Conservation (phyloP, 2,888 invertebrate species). For the Rhaphigaster nebulosa region DNA sequence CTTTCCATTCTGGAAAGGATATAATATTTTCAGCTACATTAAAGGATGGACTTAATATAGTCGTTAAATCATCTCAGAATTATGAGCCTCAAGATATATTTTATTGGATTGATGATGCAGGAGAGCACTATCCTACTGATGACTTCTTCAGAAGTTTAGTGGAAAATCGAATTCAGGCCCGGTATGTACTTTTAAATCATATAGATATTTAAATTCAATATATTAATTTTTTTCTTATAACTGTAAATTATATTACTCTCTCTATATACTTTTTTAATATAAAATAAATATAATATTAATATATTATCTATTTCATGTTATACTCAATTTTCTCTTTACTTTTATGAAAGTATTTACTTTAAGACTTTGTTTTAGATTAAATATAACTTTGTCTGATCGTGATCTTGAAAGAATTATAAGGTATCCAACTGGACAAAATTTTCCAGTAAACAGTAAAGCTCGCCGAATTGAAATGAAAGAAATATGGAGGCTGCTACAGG, state of each 20-base stretch:
- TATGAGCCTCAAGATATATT: slow-evolving; percentile 62
- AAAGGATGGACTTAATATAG: slow-evolving; percentile 72
- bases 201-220: background rate
- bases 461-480: slow-evolving; percentile 72
- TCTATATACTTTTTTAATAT: background rate
- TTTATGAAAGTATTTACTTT: background rate
- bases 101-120: slow-evolving; percentile 63
- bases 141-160: slow-evolving; percentile 63
- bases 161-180: slow-evolving; percentile 63
- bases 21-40: slow-evolving; percentile 75
- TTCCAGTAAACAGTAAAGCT: slow-evolving; percentile 22
- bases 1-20: slow-evolving; percentile 75
- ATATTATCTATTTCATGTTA: background rate
- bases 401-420: slow-evolving; percentile 71
- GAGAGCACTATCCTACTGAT: slow-evolving; percentile 64
- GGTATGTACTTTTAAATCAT: slow-evolving; percentile 64
- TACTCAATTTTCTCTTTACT: background rate
- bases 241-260: background rate
- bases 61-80: slow-evolving; percentile 72
- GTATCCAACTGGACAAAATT: slow-evolving; percentile 39
- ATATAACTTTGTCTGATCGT: slow-evolving; percentile 71
- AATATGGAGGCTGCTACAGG: slow-evolving; percentile 76
- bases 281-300: background rate
- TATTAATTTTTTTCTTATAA: background rate
- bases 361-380: slow-evolving; percentile 71